phyloP scores from a whole-genome alignment of 2,888 invertebrate genomes.

The Caenorhabditis drosophilae region DNA sequence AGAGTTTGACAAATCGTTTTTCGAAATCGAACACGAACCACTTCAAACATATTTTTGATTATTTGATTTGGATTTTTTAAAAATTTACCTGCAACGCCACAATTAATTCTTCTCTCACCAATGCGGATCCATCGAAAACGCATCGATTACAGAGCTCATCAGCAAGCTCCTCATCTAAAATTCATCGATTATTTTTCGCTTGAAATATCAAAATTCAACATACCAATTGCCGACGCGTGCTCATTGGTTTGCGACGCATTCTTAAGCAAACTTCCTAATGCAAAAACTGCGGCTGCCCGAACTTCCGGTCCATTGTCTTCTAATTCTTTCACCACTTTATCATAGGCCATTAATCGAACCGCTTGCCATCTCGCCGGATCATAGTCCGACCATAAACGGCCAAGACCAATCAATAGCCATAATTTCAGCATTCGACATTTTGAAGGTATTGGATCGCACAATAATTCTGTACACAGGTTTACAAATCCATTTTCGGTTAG shows the following conservation, averaged over 20 bases:
- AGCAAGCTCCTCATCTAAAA: slow-evolving; percentile 80
- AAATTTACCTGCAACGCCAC: slow-evolving; percentile 65
- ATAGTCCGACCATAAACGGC: slow-evolving; percentile 86
- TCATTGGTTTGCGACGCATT: slow-evolving; percentile 65
- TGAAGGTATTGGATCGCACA: slow-evolving; percentile 75
- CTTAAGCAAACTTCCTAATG: slow-evolving; percentile 77
- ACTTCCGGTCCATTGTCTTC: slow-evolving; percentile 86
- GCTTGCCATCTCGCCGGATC: slow-evolving; percentile 86
- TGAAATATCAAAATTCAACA: background rate
- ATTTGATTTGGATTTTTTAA: no score
- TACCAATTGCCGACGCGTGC: slow-evolving; percentile 61
- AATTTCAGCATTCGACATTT: slow-evolving; percentile 71
- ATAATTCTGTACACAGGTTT: slow-evolving; percentile 87
- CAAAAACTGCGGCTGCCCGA: slow-evolving; percentile 89
- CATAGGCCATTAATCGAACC: slow-evolving; percentile 92
- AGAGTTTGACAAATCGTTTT: slow-evolving; percentile 78
- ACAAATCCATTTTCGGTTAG: slow-evolving; percentile 83
- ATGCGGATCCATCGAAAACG: slow-evolving; percentile 82
- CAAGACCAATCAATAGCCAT: slow-evolving; percentile 92
- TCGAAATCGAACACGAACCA: slow-evolving; percentile 81
- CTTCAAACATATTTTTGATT: no score
- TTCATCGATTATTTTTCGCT: background rate
- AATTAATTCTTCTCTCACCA: slow-evolving; percentile 78
- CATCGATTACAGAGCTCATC: slow-evolving; percentile 83
- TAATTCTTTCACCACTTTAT: slow-evolving; percentile 75